Base-by-base conservation (phyloP, 2,113 vertebrate species). In the Phaetusa simplex region DNA sequence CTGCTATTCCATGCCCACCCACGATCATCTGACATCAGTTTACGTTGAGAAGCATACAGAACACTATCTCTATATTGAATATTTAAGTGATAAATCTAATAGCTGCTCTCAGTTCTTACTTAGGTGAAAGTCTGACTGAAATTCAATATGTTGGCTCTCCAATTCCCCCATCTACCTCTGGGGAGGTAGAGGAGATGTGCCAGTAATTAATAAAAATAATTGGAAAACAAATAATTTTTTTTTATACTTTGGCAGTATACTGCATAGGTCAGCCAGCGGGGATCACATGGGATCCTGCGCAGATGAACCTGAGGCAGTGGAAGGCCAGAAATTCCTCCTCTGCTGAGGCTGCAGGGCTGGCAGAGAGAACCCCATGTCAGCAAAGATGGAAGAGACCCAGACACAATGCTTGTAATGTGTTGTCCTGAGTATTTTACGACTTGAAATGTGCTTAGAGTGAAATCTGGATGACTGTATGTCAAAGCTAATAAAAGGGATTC, bases 401-500 rank as follows among this genome's bases (percentile, higher is more conserved):
- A 58, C 30, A 55, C 45, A 40, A 16, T 1, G 6, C 76, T 76
- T 81, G 70, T 67, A 77, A 74, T 40, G 27, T 49, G 55, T 73
- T 88, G 61, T 58, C 79, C 64, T 70, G 38, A 64, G 82, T 55
- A 34, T 90, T 93, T 95, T 86, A 47, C 47, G 64, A 47, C 30
- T 77, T 81, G 66, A 93, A 43, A 93, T 59, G 45, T 26, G 42
- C 85, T 80, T 77, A 9, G 38, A 92, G 71, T 77, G 58, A 90
- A 93, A 93, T 82, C 77, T 94, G 53, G 73, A 72, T 95, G 93
- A 84, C 84, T 94, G 58, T 53, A 77, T 61, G 91, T 91, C 83
- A 86, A 66, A 91, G 58, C 62, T 71, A 91, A 90, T 94, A 91
- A 93, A 93, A 96, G 58, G 36, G 93, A 91, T 72, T 94, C 45